Conservation (phyloP, 2,113 vertebrate species). For the Entomyzon cyanotis region DNA sequence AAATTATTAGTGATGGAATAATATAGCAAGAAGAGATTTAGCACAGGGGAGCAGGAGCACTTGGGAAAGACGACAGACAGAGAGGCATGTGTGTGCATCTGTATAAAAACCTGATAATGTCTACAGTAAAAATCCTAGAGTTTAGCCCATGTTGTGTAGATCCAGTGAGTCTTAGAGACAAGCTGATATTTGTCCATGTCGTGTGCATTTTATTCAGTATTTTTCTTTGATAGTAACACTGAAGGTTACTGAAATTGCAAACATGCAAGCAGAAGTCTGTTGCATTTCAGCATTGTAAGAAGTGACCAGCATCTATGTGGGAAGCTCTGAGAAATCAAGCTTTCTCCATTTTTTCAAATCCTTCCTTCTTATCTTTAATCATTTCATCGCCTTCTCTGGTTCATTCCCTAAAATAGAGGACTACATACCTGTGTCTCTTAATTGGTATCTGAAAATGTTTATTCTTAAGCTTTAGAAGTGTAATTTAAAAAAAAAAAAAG, state of each 20-base stretch:
- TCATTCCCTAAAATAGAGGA: background rate
- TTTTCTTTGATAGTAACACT: background rate
- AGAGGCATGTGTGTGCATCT: accelerated
- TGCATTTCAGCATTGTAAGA: background rate
- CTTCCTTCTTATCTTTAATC: background rate
- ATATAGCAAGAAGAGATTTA: background rate
- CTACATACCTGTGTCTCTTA: background rate
- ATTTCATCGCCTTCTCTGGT: background rate
- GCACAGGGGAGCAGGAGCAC: background rate
- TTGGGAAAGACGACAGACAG: background rate
- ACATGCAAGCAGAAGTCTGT: background rate
- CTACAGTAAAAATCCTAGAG: background rate
- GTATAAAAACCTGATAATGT: background rate
- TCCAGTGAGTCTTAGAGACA: background rate
- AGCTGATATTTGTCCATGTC: background rate
- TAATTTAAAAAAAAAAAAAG: background rate
- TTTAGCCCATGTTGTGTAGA: background rate
- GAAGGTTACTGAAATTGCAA: background rate
- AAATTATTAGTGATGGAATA: background rate
- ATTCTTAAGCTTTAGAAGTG: background rate
- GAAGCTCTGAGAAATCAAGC: background rate
- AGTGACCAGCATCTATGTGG: background rate
- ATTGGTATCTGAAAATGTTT: background rate
- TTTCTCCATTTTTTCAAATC: background rate
- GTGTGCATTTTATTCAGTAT: background rate